Conservation (phyloP, 37 sponge, comb jelly and placozoan genomes). For the Ianthella basta region DNA sequence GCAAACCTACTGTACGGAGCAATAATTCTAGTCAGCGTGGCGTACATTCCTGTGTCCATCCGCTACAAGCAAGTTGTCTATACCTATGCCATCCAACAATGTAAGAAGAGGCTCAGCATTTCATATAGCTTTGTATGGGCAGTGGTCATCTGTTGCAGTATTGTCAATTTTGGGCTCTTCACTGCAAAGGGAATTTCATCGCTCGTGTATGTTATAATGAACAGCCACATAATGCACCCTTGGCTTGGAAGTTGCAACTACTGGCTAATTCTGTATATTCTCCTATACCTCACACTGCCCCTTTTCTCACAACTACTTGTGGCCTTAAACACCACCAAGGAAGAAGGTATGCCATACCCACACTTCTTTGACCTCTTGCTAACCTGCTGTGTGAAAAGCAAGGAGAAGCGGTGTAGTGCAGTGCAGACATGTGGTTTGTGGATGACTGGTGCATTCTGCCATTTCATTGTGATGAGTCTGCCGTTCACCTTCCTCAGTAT, state of each 20-base stretch:
- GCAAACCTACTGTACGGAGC: slow-evolving; percentile 12
- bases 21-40: slow-evolving; percentile 3
- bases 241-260: not conserved
- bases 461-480: slow-evolving; percentile 11
- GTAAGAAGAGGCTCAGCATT: slow-evolving; percentile 8
- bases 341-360: slow-evolving; percentile 12
- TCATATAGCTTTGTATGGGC: slow-evolving; percentile 16
- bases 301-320: not conserved
- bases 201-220: not conserved
- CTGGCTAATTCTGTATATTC: slow-evolving; percentile 3
- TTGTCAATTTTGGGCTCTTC: slow-evolving; percentile 5
- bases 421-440: not conserved
- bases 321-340: not conserved
- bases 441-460: not conserved
- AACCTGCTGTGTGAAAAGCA: not conserved
- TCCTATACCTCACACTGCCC: not conserved
- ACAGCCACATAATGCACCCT: not conserved
- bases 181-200: not conserved
- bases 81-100: not conserved
- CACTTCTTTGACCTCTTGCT: not conserved
- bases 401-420: not conserved
- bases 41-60: slow-evolving; percentile 18
- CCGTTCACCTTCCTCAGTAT: slow-evolving; percentile 3
- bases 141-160: not conserved
- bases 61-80: slow-evolving; percentile 22